Evolutionary conservation across 2,797 vertebrate species (phyloP).

Genomic region (Triplophysa bombifrons): DNA sequence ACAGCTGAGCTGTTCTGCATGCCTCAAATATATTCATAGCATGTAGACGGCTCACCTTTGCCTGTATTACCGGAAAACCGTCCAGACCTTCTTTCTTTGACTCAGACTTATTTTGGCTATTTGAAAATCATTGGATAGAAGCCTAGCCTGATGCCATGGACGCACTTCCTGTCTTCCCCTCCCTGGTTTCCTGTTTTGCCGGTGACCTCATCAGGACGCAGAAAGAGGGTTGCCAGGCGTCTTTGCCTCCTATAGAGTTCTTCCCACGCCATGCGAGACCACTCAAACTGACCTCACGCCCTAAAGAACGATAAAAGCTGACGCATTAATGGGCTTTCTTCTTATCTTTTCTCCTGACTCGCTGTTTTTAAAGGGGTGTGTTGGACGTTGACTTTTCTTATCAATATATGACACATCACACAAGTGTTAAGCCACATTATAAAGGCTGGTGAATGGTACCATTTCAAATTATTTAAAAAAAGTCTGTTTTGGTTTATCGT

Average conservation of each 20-base stretch:
- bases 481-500: background rate
- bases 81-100: conserved; percentile 13
- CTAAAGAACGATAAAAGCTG: conserved; percentile 7
- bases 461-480: too few species aligned
- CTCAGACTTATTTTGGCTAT: conserved; percentile 36
- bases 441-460: too few species aligned
- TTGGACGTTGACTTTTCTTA: conserved; percentile 31
- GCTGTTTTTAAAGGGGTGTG: conserved; percentile 40
- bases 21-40: conserved; percentile 31
- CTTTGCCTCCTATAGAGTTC: conserved; percentile 52
- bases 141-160: conserved; percentile 42
- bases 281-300: conserved; percentile 53
- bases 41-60: conserved; percentile 30
- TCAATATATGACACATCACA: conserved; percentile 47
- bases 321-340: conserved; percentile 26
- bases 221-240: conserved; percentile 66
- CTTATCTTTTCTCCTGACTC: conserved; percentile 47
- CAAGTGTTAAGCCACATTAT: background rate
- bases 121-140: conserved; percentile 34
- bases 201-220: conserved; percentile 74
- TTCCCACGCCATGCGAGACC: conserved; percentile 48
- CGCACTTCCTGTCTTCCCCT: conserved; percentile 72
- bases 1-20: conserved; percentile 46
- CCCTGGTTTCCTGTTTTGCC: conserved; percentile 74
- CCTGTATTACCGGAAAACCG: conserved; percentile 13